Evolutionary conservation across 1,140 invertebrate species (phyloP), one percentile per base, ranked within the genome.

Genomic region (Planococcus citri): DNA sequence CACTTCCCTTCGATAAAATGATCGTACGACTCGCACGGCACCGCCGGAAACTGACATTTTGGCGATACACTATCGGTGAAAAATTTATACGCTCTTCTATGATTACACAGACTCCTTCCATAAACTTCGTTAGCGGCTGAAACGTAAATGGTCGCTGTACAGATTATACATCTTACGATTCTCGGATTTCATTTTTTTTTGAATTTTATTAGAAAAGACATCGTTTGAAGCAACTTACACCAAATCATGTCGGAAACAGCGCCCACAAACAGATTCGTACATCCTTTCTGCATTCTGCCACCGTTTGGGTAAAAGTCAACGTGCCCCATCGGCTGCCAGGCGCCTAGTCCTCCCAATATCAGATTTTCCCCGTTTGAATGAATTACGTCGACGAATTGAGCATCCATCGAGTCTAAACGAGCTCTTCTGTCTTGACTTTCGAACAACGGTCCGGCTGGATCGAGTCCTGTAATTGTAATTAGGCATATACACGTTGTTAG

Each of bases 261-360:
- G 8, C 93, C 92, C 1, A 95, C 83, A 75, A 95, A 94, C 2
- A 95, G 83, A 79, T 83, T 82, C 1, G 84, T 85, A 73, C 89
- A 93, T 1, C 93, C 93, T 69, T 88, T 92, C 77, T 95, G 93
- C 78, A 93, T 91, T 24, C 90, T 81, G 0, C 92, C 92, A 0
- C 92, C 92, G 74, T 95, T 95, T 0, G 91, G 91, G 76, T 94
- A 94, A 76, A 94, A 95, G 77, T 95, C 93, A 0, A 94, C 90
- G 75, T 97, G 88, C 0, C 89, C 93, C 85, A 91, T 88, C 0
- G 91, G 88, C 76, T 94, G 88, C 79, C 87, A 89, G 0, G 88
- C 88, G 2, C 92, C 91, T 12, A 94, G 76, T 0, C 90, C 90
- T 0, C 92, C 92, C 51, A 92, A 79, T 29, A 94, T 87, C 17